phyloP scores from a whole-genome alignment of 2,888 invertebrate species.

The Lydus trimaculatus region DNA sequence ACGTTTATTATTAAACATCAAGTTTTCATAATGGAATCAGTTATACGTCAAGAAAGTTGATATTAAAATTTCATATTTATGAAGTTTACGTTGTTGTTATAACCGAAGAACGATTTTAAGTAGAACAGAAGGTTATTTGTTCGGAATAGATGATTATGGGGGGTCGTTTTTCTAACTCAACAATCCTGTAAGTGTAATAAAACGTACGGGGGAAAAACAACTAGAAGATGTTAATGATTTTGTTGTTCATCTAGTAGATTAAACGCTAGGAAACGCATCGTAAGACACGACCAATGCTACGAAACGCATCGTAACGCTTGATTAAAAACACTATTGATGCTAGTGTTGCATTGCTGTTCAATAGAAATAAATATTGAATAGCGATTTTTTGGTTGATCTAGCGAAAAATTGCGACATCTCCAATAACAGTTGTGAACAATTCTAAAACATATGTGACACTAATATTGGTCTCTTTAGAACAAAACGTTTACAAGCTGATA shows the following conservation, averaged over 20 bases:
- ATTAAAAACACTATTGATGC: too few relatives aligned
- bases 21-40: too few relatives aligned
- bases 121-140: neutral
- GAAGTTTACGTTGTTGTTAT: neutral
- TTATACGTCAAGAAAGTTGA: neutral
- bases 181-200: neutral
- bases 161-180: neutral
- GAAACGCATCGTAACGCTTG: too few relatives aligned
- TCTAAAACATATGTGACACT: slow-evolving; percentile 15
- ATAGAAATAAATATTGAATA: too few relatives aligned
- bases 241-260: too few relatives aligned
- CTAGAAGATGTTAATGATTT: too few relatives aligned
- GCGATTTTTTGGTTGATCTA: slow-evolving; percentile 3
- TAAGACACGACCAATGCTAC: too few relatives aligned
- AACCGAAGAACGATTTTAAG: neutral
- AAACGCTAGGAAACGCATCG: too few relatives aligned
- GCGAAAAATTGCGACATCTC: slow-evolving; percentile 11
- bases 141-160: neutral
- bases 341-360: too few relatives aligned
- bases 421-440: slow-evolving; percentile 25
- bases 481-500: slow-evolving; percentile 21
- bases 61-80: neutral
- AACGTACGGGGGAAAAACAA: too few relatives aligned
- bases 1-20: too few relatives aligned
- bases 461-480: slow-evolving; percentile 18